Evolutionary conservation across 2,113 vertebrate genomes (phyloP).

Genomic region (Cyprichromis sp.): DNA sequence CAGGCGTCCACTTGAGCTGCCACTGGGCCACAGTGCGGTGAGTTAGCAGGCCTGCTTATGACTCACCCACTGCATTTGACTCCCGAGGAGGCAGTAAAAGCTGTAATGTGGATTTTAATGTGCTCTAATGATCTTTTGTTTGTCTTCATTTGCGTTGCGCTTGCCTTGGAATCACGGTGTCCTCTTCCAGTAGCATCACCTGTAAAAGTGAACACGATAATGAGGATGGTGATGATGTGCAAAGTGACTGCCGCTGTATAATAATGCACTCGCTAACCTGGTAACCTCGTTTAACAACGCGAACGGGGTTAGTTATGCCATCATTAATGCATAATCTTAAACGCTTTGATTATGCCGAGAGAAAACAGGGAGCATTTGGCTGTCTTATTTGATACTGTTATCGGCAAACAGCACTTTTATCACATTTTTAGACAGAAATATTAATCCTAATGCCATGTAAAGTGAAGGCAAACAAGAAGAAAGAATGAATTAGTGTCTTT

Average conservation of each 20-base stretch:
- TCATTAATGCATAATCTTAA: not conserved
- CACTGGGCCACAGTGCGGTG: constrained; percentile 18
- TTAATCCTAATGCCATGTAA: not conserved
- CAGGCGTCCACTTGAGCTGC: constrained; percentile 39
- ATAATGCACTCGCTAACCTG: constrained; percentile 28
- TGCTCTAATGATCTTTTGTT: constrained; percentile 58
- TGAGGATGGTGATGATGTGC: constrained; percentile 24
- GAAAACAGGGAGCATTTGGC: not conserved
- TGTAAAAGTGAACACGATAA: constrained; percentile 26
- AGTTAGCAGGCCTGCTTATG: constrained; percentile 20
- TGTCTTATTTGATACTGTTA: not conserved
- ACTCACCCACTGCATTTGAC: constrained; percentile 47
- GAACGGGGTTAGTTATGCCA: not conserved
- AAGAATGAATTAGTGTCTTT: not conserved
- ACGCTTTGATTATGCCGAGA: not conserved
- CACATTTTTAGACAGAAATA: not conserved
- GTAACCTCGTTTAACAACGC: constrained; percentile 22
- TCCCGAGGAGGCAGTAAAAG: constrained; percentile 50
- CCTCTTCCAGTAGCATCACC: constrained; percentile 36
- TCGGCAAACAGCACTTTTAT: not conserved
- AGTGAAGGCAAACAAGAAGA: not conserved
- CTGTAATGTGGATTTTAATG: constrained; percentile 72
- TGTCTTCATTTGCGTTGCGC: not conserved
- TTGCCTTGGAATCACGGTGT: not conserved
- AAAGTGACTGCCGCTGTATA: constrained; percentile 4